Base-by-base conservation (phyloP, 2,888 invertebrate genomes). In the Nyleta sp. region DNA sequence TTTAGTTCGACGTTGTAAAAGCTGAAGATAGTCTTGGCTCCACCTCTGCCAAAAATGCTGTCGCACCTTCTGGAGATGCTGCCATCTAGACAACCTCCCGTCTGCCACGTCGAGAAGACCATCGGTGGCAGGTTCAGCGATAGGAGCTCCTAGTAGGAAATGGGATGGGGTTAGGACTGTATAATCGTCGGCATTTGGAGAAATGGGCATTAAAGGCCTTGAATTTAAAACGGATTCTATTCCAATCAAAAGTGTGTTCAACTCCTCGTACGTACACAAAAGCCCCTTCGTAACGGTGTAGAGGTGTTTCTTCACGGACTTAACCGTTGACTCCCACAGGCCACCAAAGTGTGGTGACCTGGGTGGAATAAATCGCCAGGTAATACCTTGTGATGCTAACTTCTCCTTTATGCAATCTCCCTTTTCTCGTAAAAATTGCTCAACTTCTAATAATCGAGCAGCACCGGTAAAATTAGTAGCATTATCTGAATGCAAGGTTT, bases 141-240 rank as follows among this genome's bases (percentile, higher is more conserved):
- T 6, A 1, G 44, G 18, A 52, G 8, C n/a, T 1, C 53, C 35
- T 24, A 71, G 40, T 0, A 87, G 76, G 64, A 86, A 84, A 67
- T 87, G 87, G 0, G 82, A 83, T 18, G 86, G 87, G 0, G 85
- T 84, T 1, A 87, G 67, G 1, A 80, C 52, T 11, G 35, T 20
- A 44, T n/a, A 33, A 28, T 84, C 84, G 20, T 57, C 18, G n/a
- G 68, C 67, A 72, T 78, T 71, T 15, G 18, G 15, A n/a, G 59
- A 31, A 18, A 44, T 15, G 0, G 42, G 44, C n/a, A 18, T 59
- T 18, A 59, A 22, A 11, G 84, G 83, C 24, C 82, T 24, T 7
- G 59, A 67, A 42, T 67, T 83, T 4, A 84, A 53, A 11, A 81
- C 59, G 0, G 82, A 72, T 40, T 82, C 82, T 6, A 83, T 80